phyloP scores from a whole-genome alignment of 92 coral and sea anemone genomes.

The Phenganax stokvisi region DNA sequence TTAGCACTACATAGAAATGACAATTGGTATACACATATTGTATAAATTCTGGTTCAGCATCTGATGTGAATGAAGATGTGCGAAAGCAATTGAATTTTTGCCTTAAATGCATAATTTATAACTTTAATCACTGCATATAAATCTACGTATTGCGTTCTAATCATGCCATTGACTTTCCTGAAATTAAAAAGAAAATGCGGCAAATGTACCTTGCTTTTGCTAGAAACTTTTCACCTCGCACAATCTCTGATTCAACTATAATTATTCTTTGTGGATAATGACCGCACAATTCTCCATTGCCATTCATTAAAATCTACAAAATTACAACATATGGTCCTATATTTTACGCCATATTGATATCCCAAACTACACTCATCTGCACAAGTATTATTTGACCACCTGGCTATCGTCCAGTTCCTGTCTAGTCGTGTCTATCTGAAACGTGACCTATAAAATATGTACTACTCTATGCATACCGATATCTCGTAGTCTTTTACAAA shows the following conservation, averaged over 20 bases:
- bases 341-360: too few relatives aligned
- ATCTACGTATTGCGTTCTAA: too few relatives aligned
- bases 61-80: too few relatives aligned
- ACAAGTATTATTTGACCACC: too few relatives aligned
- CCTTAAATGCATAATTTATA: not conserved
- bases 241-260: slow-evolving; percentile 61
- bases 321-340: too few relatives aligned
- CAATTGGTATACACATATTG: not conserved
- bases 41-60: not conserved
- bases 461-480: slow-evolving; percentile 57
- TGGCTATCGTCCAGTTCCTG: too few relatives aligned
- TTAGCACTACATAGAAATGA: not conserved
- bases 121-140: not conserved
- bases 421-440: not conserved
- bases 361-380: too few relatives aligned
- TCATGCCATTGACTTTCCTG: too few relatives aligned
- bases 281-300: slow-evolving; percentile 82
- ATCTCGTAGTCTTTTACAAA: slow-evolving; percentile 79
- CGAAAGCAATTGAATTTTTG: too few relatives aligned
- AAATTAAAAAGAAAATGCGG: too few relatives aligned
- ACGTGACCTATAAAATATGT: not conserved
- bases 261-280: slow-evolving; percentile 91
- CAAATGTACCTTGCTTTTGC: not conserved
- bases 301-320: slow-evolving; percentile 49
- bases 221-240: slow-evolving; percentile 1